Conservation (phyloP, 2,888 invertebrate genomes). For the Desoria tigrina region DNA sequence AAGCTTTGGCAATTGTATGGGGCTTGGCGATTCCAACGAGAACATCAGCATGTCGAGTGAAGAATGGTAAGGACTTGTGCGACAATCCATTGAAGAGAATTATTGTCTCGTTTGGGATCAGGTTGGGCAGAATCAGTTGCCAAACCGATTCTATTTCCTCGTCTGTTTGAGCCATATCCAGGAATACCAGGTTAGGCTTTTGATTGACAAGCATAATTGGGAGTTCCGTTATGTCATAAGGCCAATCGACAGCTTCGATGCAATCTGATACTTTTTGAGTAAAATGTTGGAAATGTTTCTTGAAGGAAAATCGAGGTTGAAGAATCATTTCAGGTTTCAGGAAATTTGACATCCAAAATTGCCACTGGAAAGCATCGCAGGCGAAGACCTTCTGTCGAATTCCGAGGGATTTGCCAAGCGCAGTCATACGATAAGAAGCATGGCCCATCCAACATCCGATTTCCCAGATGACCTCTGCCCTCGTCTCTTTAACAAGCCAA, state of each 20-base stretch:
- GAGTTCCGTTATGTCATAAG: slow-evolving; percentile 32
- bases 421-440: too few relatives aligned
- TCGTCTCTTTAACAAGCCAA: slow-evolving; percentile 25
- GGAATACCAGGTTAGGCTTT: slow-evolving; percentile 31
- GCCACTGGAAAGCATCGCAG: too few relatives aligned
- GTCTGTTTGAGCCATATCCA: slow-evolving; percentile 39
- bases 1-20: slow-evolving; percentile 38
- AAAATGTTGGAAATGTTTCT: slow-evolving; percentile 23
- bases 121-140: slow-evolving; percentile 25
- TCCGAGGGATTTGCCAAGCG: too few relatives aligned
- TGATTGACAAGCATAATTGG: slow-evolving; percentile 29
- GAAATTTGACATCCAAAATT: too few relatives aligned
- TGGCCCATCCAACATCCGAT: slow-evolving; percentile 43
- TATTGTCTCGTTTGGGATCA: slow-evolving; percentile 31
- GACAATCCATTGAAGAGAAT: slow-evolving; percentile 38
- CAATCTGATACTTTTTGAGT: neutral
- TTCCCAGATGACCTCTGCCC: slow-evolving; percentile 37
- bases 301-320: too few relatives aligned
- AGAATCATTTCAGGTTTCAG: slow-evolving; percentile 21
- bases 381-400: too few relatives aligned
- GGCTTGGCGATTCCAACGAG: slow-evolving; percentile 33
- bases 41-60: slow-evolving; percentile 29
- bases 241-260: slow-evolving; percentile 32
- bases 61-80: slow-evolving; percentile 30
- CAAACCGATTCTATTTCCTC: slow-evolving; percentile 38